phyloP scores from a whole-genome alignment of 1,140 invertebrate genomes.

The Brachionus koreanus region DNA sequence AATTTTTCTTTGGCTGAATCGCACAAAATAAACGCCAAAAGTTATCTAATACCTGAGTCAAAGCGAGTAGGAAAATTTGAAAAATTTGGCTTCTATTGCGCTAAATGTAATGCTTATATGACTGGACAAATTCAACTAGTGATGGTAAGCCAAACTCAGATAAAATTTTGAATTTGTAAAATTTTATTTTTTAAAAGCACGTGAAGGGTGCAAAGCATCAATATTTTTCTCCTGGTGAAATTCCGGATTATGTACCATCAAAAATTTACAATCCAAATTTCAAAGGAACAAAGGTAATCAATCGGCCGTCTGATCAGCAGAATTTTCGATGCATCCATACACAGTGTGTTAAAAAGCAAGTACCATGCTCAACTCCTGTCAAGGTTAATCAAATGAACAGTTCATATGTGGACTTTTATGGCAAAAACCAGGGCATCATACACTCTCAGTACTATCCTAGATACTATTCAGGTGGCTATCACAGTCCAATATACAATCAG shows the following conservation, averaged over 20 bases:
- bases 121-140: constrained; percentile 43
- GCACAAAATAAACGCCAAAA: background rate
- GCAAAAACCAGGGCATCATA: background rate
- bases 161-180: background rate
- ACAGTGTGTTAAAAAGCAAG: background rate
- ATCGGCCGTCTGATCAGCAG: background rate
- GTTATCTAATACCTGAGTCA: constrained; percentile 21
- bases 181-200: constrained; percentile 5
- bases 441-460: background rate
- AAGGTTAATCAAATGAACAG: background rate
- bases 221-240: background rate
- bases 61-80: constrained; percentile 40
- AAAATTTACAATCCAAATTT: constrained; percentile 13
- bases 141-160: background rate
- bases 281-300: background rate
- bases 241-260: background rate
- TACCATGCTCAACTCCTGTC: background rate
- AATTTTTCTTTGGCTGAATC: constrained; percentile 13
- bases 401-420: background rate
- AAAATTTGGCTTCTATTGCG: constrained; percentile 42
- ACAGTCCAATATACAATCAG: background rate
- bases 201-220: constrained; percentile 40
- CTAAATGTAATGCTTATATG: constrained; percentile 38
- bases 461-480: background rate
- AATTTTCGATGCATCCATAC: background rate